Percentiles rank a stretch among this genome's conserved stretches.
phyloP scores from a whole-genome alignment of 1,140 invertebrate species.

The Halictus rubicundus region DNA sequence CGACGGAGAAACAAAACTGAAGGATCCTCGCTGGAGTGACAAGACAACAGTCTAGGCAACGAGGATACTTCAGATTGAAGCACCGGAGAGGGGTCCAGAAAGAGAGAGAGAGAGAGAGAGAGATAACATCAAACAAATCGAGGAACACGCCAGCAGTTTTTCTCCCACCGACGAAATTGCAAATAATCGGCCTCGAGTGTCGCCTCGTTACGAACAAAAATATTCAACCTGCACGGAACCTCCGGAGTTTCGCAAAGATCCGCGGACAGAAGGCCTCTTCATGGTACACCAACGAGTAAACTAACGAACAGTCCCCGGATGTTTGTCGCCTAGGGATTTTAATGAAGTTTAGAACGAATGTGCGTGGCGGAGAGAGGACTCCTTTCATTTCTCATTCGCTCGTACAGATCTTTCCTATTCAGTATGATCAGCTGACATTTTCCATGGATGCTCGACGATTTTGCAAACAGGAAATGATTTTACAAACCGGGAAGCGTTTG shows the following conservation, averaged over 20 bases:
- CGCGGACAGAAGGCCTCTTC: neutral
- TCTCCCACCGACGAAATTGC: neutral
- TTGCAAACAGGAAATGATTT: too few species aligned
- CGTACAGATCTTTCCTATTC: too few species aligned
- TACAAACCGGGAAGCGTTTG: too few species aligned
- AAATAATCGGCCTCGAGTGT: neutral
- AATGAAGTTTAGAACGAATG: neutral
- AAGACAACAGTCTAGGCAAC: conserved; percentile 25
- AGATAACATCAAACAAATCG: conserved; percentile 2
- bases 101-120: too few species aligned
- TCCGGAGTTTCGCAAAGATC: neutral
- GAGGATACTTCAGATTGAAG: conserved; percentile 12
- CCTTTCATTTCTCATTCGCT: neutral
- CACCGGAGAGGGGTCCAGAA: neutral
- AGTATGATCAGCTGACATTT: too few species aligned
- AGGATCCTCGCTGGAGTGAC: conserved; percentile 23
- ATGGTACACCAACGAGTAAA: neutral
- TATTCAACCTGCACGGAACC: neutral
- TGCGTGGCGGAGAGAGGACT: neutral
- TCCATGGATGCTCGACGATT: too few species aligned
- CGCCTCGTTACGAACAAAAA: neutral
- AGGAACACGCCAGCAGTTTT: neutral
- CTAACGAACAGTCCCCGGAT: neutral
- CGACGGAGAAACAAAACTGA: conserved; percentile 10
- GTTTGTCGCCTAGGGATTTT: neutral